Base-by-base conservation (phyloP, 2,113 vertebrate species). In the Cettia cetti region DNA sequence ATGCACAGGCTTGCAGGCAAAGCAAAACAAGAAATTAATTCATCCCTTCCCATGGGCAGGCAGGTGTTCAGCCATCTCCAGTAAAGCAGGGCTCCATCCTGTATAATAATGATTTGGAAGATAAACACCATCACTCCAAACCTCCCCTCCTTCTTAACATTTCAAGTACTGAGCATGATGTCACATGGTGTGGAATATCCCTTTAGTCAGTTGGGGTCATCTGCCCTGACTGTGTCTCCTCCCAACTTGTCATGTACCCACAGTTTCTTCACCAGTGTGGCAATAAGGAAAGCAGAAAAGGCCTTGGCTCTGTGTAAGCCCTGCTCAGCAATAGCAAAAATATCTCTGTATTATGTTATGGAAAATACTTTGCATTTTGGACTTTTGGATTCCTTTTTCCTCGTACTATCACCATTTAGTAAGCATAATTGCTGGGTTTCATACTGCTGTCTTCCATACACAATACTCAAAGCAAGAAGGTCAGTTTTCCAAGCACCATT, bases 231-330 rank as follows among this genome's bases (percentile, higher is more conserved):
- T 30, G 17, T 27, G 21, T 54, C 60, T 59, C 53, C 20, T 60
- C 39, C 39, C 27, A 59, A 21, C 10, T 22, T 76, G n/a, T n/a
- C 26, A 54, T 1, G 10, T 7, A 54, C 3, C 8, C 1, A 2
- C 40, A 70, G 54, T 12, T 31, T 49, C 53, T 49, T 54, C 26
- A 40, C 12, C 47, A 37, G 21, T 15, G 27, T 69, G 35, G 26
- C 47, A 77, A 61, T 12, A 54, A 30, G 18, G 28, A 63, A 69
- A 69, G 49, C 18, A 83, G 63, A 54, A 83, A 50, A 63, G 18
- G 71, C 49, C 26, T 42, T 54, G 26, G 42, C 22, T 82, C 70
- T 69, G 30, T 23, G 15, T 19, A 42, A 76, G 30, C 22, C 31
- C 26, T 54, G 54, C 31, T 82, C 35, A 83, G 35, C 27, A 33